Percentiles rank a stretch among this genome's conserved stretches.
Evolutionary conservation across 1,140 invertebrate species (phyloP).

Genomic region (Drosophila chauvacae): DNA sequence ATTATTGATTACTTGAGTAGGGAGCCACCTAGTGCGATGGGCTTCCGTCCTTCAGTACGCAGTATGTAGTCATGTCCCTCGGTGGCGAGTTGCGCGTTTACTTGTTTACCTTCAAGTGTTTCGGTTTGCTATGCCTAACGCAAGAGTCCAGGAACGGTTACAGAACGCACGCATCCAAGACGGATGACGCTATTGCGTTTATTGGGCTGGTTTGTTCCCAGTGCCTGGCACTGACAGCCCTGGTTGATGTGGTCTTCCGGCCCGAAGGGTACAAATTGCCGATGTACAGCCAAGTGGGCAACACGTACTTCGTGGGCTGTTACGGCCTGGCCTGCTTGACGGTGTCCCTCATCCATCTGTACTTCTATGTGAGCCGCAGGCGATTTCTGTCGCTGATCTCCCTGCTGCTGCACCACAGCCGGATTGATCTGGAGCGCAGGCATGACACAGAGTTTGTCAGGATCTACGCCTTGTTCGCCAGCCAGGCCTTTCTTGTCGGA

Average conservation of each 20-base stretch:
- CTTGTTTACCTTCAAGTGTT: slow-evolving; percentile 48
- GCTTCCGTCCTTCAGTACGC: slow-evolving; percentile 3
- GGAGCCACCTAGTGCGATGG: too few species aligned
- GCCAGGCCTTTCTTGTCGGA: slow-evolving; percentile 7
- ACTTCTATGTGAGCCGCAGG: slow-evolving; percentile 41
- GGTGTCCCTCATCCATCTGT: slow-evolving; percentile 50
- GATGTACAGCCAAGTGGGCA: slow-evolving; percentile 38
- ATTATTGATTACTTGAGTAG: slow-evolving; percentile 6
- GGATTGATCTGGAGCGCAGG: slow-evolving; percentile 17
- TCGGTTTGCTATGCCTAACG: slow-evolving; percentile 53
- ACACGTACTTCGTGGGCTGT: slow-evolving; percentile 43
- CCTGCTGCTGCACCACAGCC: slow-evolving; percentile 39
- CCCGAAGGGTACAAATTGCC: slow-evolving; percentile 15
- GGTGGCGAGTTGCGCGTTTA: slow-evolving; percentile 58
- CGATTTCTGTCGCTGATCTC: slow-evolving; percentile 26
- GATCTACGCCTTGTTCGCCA: slow-evolving; percentile 18
- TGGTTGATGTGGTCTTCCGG: slow-evolving; percentile 1
- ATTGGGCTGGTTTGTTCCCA: slow-evolving; percentile 31
- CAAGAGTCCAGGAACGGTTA: neutral
- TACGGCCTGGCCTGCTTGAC: slow-evolving; percentile 44
- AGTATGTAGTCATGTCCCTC: slow-evolving; percentile 41
- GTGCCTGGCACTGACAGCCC: slow-evolving; percentile 9
- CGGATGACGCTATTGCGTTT: slow-evolving; percentile 21
- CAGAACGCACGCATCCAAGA: slow-evolving; percentile 6
- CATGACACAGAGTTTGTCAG: slow-evolving; percentile 18